Conservation (phyloP, 2,888 invertebrate genomes). For the Drosophila ezoana region DNA sequence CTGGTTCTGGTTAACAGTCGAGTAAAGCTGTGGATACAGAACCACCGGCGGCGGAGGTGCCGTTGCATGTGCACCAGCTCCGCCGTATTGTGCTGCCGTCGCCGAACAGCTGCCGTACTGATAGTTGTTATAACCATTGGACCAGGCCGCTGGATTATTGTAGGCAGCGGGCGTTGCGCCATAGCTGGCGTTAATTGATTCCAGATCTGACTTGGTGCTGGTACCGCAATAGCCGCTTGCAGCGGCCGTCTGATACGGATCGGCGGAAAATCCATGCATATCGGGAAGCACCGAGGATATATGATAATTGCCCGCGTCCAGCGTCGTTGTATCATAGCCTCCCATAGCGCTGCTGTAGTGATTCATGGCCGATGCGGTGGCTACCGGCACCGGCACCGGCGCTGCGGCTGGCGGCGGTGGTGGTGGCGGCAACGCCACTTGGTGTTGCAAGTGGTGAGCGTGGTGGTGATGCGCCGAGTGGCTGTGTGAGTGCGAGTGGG, state of each 20-base stretch:
- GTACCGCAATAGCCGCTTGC: conserved; percentile 57
- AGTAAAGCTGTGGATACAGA: conserved; percentile 91
- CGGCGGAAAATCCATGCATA: conserved; percentile 86
- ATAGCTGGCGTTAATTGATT: conserved; percentile 80
- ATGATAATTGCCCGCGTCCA: conserved; percentile 85
- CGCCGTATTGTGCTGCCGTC: conserved; percentile 65
- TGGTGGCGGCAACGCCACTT: conserved; percentile 85
- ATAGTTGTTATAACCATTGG: conserved; percentile 90
- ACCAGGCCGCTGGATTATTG: conserved; percentile 84
- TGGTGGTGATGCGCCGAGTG: conserved; percentile 49
- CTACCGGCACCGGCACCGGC: conserved; percentile 58
- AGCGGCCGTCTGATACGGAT: conserved; percentile 82
- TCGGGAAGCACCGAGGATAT: conserved; percentile 87
- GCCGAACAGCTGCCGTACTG: conserved; percentile 87
- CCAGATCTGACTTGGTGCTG: conserved; percentile 80
- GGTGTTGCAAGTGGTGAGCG: conserved; percentile 68
- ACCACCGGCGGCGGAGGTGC: conserved; percentile 88
- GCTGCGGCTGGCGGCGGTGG: conserved; percentile 85
- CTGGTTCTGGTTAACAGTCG: conserved; percentile 94
- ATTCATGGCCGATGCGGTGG: conserved; percentile 75
- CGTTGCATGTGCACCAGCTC: conserved; percentile 56
- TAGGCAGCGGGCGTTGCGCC: conserved; percentile 74
- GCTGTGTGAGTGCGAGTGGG: conserved; percentile 52
- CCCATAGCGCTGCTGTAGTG: conserved; percentile 85
- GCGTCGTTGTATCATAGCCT: conserved; percentile 78